Conservation (phyloP, 2,888 invertebrate genomes). For the Lochmaea crataegi region DNA sequence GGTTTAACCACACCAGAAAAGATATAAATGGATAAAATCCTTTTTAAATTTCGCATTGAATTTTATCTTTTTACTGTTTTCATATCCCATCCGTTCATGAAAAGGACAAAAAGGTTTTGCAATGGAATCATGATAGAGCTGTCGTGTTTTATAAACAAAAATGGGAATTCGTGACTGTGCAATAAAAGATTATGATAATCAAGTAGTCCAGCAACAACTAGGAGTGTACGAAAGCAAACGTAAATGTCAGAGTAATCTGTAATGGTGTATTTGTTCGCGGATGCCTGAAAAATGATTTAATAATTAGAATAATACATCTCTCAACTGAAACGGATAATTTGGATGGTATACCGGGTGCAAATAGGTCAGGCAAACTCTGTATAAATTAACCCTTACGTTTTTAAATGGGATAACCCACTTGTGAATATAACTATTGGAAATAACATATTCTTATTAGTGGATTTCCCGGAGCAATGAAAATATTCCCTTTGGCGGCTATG, state of each 20-base stretch:
- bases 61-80: background rate
- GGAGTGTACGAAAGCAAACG: constrained; percentile 2
- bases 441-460: too few species aligned
- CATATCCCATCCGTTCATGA: background rate
- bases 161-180: constrained; percentile 24
- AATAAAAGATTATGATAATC: constrained; percentile 30
- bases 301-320: background rate
- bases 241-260: background rate
- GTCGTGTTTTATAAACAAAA: constrained; percentile 21
- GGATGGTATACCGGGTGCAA: too few species aligned
- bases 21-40: background rate
- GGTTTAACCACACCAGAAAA: background rate
- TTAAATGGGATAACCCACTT: too few species aligned
- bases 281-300: background rate
- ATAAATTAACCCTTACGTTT: too few species aligned
- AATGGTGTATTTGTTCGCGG: background rate
- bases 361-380: too few species aligned
- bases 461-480: too few species aligned
- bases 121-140: constrained; percentile 21
- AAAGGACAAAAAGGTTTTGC: constrained; percentile 7
- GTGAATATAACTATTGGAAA: too few species aligned
- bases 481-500: too few species aligned
- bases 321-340: too few species aligned
- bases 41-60: background rate
- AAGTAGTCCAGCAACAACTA: constrained; percentile 1